A percentile compares a stretch with the other conserved stretches of the same genome.
Evolutionary conservation across 1,140 invertebrate species (phyloP).

Genomic region (Dreissena polymorpha): DNA sequence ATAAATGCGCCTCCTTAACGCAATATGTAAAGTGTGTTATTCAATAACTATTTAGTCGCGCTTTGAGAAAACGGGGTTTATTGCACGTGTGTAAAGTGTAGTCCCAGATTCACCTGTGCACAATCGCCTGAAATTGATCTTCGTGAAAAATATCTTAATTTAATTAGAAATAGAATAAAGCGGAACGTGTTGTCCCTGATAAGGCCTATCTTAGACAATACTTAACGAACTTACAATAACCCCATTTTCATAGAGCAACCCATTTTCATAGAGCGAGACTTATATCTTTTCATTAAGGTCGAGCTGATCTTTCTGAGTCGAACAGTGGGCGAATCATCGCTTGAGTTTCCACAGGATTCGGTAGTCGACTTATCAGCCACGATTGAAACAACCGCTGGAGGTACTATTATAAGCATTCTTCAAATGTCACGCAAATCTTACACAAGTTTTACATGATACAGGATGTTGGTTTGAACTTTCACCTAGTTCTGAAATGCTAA

Average conservation of each 20-base stretch:
- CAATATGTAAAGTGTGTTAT: too few relatives aligned
- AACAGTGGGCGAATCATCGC: conserved; percentile 13
- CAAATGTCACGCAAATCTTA: neutral
- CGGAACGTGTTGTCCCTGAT: neutral
- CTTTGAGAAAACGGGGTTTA: too few relatives aligned
- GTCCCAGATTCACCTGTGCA: too few relatives aligned
- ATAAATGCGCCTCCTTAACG: too few relatives aligned
- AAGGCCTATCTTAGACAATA: neutral
- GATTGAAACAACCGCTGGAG: conserved; percentile 30
- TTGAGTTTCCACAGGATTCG: conserved; percentile 4
- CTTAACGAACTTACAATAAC: neutral
- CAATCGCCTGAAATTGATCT: neutral
- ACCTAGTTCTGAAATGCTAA: neutral
- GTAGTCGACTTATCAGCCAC: too few relatives aligned
- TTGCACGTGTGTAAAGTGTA: too few relatives aligned
- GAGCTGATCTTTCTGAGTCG: conserved; percentile 1
- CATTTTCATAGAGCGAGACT: neutral
- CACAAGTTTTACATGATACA: neutral
- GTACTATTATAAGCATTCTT: conserved; percentile 10
- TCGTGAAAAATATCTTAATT: neutral
- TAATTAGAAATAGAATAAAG: neutral
- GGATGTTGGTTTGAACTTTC: neutral
- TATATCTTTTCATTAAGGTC: too few relatives aligned
- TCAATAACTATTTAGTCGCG: too few relatives aligned
- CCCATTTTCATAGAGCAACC: neutral